These are phyloP conservation scores for Samia ricini DNA, from an alignment of 1,140 invertebrate species.

Conservation along the genomic window DNA sequence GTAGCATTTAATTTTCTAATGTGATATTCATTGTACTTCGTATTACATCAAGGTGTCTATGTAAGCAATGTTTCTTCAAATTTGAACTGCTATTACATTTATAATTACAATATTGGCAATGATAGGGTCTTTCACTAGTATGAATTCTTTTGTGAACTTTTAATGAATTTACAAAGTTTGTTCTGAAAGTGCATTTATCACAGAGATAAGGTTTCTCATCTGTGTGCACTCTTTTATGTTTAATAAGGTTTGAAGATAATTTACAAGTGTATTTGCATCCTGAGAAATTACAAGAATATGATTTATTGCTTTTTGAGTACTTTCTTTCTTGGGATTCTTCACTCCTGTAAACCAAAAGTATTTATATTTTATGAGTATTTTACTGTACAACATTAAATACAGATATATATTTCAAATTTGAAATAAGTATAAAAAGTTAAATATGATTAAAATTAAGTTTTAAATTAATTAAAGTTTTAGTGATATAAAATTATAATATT, in stretches of 20 bases:
- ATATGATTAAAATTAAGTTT: neutral
- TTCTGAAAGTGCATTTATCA: slow-evolving; percentile 81
- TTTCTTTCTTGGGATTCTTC: slow-evolving; percentile 17
- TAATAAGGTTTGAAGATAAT: slow-evolving; percentile 58
- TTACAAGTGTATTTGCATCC: slow-evolving; percentile 51
- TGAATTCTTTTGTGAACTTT: slow-evolving; percentile 70
- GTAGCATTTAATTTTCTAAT: neutral
- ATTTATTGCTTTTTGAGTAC: slow-evolving; percentile 21
- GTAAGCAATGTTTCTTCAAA: slow-evolving; percentile 69
- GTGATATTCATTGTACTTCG: neutral
- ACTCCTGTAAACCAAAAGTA: slow-evolving; percentile 27
- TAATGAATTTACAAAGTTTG: slow-evolving; percentile 64
- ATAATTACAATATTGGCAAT: slow-evolving; percentile 65
- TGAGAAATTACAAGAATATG: slow-evolving; percentile 41
- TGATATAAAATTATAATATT: neutral
- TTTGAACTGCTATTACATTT: slow-evolving; percentile 73
- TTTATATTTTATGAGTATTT: neutral
- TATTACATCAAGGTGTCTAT: slow-evolving; percentile 44
- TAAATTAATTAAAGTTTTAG: neutral
- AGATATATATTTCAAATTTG: neutral
- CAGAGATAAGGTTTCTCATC: slow-evolving; percentile 82
- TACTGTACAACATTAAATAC: neutral
- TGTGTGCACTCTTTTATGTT: slow-evolving; percentile 75
- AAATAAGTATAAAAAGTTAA: neutral
- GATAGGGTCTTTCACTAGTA: slow-evolving; percentile 59